Evolutionary conservation across 2,797 vertebrate genomes (phyloP).

Genomic region (Sebastes oblongus): DNA sequence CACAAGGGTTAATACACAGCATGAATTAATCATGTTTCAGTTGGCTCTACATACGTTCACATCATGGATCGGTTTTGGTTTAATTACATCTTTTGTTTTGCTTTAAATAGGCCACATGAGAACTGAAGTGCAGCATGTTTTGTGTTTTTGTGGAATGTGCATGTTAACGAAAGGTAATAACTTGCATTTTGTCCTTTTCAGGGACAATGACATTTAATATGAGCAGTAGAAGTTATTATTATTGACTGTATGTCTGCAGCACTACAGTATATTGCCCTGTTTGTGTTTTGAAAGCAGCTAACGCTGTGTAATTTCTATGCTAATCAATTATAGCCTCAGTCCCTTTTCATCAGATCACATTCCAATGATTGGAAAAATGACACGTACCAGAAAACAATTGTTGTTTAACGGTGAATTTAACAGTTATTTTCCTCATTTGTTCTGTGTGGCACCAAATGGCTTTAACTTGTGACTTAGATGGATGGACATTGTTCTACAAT

Average conservation of each 20-base stretch:
- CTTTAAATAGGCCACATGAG: slow-evolving; percentile 11
- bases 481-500: slow-evolving; percentile 11
- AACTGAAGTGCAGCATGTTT: not conserved
- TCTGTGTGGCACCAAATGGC: slow-evolving; percentile 1
- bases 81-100: slow-evolving; percentile 33
- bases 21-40: slow-evolving; percentile 51
- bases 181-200: not conserved
- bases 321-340: slow-evolving; percentile 26
- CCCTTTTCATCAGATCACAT: slow-evolving; percentile 29
- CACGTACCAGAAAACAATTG: slow-evolving; percentile 16
- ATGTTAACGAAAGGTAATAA: not conserved
- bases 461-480: slow-evolving; percentile 24
- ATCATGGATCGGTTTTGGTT: slow-evolving; percentile 20
- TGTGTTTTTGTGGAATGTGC: slow-evolving; percentile 1
- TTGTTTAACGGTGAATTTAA: slow-evolving; percentile 13
- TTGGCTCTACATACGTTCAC: slow-evolving; percentile 19
- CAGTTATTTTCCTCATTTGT: slow-evolving; percentile 9
- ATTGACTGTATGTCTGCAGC: not conserved
- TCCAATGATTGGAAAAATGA: slow-evolving; percentile 37
- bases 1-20: slow-evolving; percentile 24
- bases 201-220: slow-evolving; percentile 19
- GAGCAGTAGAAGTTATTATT: slow-evolving; percentile 7
- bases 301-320: slow-evolving; percentile 24
- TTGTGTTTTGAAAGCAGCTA: slow-evolving; percentile 14
- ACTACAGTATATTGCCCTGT: not conserved